Percentiles rank a stretch among this genome's conserved stretches.
Conservation (phyloP, 2,797 vertebrate species). For the Macropus fuliginosus region DNA sequence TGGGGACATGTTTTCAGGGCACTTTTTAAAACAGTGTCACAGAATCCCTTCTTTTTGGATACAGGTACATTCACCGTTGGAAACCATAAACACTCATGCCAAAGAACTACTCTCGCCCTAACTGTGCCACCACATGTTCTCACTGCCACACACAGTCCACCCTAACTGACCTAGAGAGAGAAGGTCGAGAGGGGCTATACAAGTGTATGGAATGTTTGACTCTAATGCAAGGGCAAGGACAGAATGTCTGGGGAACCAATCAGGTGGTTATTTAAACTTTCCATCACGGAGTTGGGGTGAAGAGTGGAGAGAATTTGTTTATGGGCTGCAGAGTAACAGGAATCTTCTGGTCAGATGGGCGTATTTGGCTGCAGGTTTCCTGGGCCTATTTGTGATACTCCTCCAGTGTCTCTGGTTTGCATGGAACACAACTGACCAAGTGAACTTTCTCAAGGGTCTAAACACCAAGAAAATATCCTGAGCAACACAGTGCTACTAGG, state of each 20-base stretch:
- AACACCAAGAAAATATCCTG: not conserved
- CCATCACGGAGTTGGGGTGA: not conserved
- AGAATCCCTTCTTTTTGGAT: not conserved
- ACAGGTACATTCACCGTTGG: not conserved
- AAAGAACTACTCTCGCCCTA: constrained; percentile 33
- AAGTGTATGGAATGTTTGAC: not conserved
- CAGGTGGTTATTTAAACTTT: not conserved
- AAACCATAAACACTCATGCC: not conserved
- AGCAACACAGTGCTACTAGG: not conserved
- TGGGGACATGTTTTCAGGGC: constrained; percentile 56
- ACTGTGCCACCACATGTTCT: constrained; percentile 47
- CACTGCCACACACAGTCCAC: constrained; percentile 15
- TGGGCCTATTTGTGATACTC: not conserved
- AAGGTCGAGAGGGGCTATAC: not conserved
- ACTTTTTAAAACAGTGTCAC: constrained; percentile 38
- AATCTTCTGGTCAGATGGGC: not conserved
- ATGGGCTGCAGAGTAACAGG: not conserved
- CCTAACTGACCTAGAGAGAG: not conserved
- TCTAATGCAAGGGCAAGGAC: not conserved
- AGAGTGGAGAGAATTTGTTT: not conserved
- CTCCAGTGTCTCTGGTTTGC: not conserved
- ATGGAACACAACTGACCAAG: not conserved
- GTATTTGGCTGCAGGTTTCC: not conserved
- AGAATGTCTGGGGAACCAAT: not conserved
- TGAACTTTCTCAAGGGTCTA: not conserved